Percentiles rank a stretch among this genome's conserved stretches.
Evolutionary conservation across 1,140 invertebrate genomes (phyloP).

Genomic region (Atta texana): DNA sequence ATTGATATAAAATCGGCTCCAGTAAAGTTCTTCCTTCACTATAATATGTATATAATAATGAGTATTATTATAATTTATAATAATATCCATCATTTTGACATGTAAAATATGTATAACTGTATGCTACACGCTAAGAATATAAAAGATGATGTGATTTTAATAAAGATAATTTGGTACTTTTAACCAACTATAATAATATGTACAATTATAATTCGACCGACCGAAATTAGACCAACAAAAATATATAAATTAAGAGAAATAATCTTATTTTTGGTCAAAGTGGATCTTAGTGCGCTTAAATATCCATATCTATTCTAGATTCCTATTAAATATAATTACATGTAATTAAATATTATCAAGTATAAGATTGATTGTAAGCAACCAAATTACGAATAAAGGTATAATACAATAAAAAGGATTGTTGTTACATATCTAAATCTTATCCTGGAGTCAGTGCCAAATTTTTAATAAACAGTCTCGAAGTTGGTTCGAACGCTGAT

Average conservation of each 20-base stretch:
- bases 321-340: constrained; percentile 4
- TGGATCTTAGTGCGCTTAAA: no score
- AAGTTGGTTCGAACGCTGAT: background rate
- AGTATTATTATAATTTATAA: background rate
- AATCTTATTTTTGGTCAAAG: no score
- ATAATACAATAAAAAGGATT: background rate
- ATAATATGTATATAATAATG: no score
- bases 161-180: background rate
- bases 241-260: no score
- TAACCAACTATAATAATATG: background rate
- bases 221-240: no score
- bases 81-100: background rate
- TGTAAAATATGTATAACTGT: background rate
- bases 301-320: background rate
- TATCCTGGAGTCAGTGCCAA: background rate
- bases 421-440: no score
- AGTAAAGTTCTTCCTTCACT: background rate
- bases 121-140: background rate
- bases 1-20: constrained; percentile 15
- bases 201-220: no score
- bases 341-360: background rate
- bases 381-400: background rate
- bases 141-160: background rate
- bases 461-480: background rate
- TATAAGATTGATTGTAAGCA: background rate